These are phyloP conservation scores for Corythornis leucogaster DNA, from an alignment of 2,797 vertebrate genomes.

Conservation along the genomic window DNA sequence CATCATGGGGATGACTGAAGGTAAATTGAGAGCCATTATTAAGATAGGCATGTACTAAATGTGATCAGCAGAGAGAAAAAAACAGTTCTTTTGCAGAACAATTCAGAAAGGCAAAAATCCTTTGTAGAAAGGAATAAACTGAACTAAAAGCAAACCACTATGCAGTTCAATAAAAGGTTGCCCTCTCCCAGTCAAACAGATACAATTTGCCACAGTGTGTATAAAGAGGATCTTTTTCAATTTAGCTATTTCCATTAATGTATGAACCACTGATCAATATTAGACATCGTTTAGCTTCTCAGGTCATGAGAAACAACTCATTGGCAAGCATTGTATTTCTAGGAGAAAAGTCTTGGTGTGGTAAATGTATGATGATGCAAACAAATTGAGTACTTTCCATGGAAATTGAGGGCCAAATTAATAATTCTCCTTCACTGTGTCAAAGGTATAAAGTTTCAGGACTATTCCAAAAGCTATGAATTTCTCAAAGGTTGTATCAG, in stretches of 20 bases:
- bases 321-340: conserved; percentile 26
- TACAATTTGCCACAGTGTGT: conserved; percentile 66
- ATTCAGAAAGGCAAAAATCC: conserved; percentile 27
- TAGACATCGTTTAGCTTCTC: conserved; percentile 58
- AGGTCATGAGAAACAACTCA: conserved; percentile 59
- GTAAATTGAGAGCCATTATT: not conserved
- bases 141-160: conserved; percentile 46
- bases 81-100: not conserved
- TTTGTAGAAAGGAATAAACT: conserved; percentile 48
- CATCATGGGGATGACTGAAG: not conserved
- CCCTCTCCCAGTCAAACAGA: conserved; percentile 68
- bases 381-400: not conserved
- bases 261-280: conserved; percentile 73
- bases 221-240: conserved; percentile 75
- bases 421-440: not conserved
- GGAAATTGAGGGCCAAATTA: conserved; percentile 26
- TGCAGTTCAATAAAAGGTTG: conserved; percentile 72
- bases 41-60: not conserved
- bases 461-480: not conserved
- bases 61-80: not conserved
- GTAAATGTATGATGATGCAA: conserved; percentile 3
- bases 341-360: conserved; percentile 16
- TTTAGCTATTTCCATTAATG: conserved; percentile 76
- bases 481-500: not conserved
- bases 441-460: not conserved